Percentiles rank a stretch among this genome's conserved stretches.
Conservation (phyloP, 2,888 invertebrate species). For the Ypsolopha sequella region DNA sequence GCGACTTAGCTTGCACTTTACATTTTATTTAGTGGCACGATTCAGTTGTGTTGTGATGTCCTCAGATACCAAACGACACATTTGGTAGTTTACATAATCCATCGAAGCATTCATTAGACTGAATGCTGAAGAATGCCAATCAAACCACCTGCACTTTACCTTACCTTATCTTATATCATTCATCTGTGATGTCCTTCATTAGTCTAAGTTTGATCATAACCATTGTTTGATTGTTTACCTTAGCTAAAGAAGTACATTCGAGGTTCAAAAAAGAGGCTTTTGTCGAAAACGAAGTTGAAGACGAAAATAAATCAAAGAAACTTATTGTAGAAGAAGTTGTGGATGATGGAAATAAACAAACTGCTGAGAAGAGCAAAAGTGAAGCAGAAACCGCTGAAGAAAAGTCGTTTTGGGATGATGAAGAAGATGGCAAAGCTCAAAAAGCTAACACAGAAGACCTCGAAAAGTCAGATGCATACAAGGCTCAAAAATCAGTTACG, state of each 20-base stretch:
- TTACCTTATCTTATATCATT: slow-evolving; percentile 11
- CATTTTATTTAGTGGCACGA: slow-evolving; percentile 19
- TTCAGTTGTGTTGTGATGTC: slow-evolving; percentile 32
- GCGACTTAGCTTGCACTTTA: slow-evolving; percentile 42
- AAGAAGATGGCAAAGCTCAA: slow-evolving; percentile 1
- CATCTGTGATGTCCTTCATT: slow-evolving; percentile 46
- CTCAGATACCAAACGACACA: slow-evolving; percentile 35
- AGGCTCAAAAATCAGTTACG: slow-evolving; percentile 25
- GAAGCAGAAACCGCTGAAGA: slow-evolving; percentile 12
- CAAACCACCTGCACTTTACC: slow-evolving; percentile 20
- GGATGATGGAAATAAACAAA: slow-evolving; percentile 27
- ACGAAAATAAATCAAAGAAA: slow-evolving; percentile 31
- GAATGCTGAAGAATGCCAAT: slow-evolving; percentile 45
- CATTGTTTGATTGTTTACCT: slow-evolving; percentile 38
- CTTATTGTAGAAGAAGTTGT: slow-evolving; percentile 26
- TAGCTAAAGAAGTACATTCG: slow-evolving; percentile 67
- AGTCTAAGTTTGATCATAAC: slow-evolving; percentile 28
- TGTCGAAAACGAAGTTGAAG: slow-evolving; percentile 62
- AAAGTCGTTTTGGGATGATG: slow-evolving; percentile 8
- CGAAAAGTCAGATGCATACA: slow-evolving; percentile 16
- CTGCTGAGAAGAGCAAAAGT: slow-evolving; percentile 14
- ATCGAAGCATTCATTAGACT: slow-evolving; percentile 53
- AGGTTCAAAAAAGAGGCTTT: slow-evolving; percentile 57
- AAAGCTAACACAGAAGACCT: slow-evolving; percentile 5
- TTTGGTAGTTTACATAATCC: slow-evolving; percentile 26